Evolutionary conservation across 2,113 vertebrate genomes (phyloP), one percentile per base, ranked within the genome.

Genomic region (Anarrhichthys ocellatus): DNA sequence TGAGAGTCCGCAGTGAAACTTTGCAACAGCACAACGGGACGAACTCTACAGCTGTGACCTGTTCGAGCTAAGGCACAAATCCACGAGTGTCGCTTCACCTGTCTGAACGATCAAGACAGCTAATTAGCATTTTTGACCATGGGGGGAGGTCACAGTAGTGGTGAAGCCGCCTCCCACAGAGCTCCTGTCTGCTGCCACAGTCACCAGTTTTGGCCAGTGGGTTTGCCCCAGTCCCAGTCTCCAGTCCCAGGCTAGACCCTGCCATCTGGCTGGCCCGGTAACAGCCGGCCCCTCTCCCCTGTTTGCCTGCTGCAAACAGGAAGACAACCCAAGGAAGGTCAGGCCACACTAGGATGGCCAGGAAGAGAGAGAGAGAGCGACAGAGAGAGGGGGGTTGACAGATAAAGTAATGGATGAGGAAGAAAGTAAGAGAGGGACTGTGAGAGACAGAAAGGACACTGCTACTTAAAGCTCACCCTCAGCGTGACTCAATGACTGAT

Each of bases 241-340:
- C 63, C 75, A 24, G 74, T 87, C 89, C 83, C 75, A 65, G 80
- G 38, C 88, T 85, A 80, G 85, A 83, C 83, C 58, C 18, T 3
- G 74, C 93, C 93, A 94, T 93, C 93, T 94, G 94, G 78, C 80
- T 71, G 54, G 76, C 81, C 83, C 52, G 79, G 80, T 64, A 90
- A 91, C 88, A 93, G 90, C 87, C 88, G 72, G 85, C 70, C 65
- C 40, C 38, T 71, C 77, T 84, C 75, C 85, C 86, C 78, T 65
- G 76, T 82, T 76, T 82, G 71, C 81, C 77, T 0, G 48, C 82
- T 48, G 78, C 80, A 89, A 86, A 88, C 78, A 89, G 90, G 90
- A 91, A 88, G 87, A 76, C 62, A 52, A 87, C 82, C 90, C 84
- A 18, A 83, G 87, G 86, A 93, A 91, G 91, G 92, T 91, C 90